Conservation (phyloP, 92 coral and sea anemone genomes). For the Porites cylindrica region DNA sequence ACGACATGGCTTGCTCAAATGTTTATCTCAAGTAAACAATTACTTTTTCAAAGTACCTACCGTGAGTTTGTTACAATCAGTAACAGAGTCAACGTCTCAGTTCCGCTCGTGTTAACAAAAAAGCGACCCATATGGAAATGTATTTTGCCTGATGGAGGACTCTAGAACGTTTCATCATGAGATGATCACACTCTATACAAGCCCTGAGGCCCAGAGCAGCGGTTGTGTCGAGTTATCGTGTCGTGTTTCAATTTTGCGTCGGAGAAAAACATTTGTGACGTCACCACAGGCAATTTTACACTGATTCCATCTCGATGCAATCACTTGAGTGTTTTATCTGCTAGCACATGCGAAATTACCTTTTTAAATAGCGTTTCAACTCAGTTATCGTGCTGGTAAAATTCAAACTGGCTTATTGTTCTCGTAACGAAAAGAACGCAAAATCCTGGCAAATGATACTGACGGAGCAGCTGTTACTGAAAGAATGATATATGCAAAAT, state of each 20-base stretch:
- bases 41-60: background rate
- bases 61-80: background rate
- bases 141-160: background rate
- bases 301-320: background rate
- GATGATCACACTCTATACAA: background rate
- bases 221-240: background rate
- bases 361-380: background rate
- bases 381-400: conserved; percentile 1
- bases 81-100: background rate
- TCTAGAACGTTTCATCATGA: background rate
- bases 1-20: background rate
- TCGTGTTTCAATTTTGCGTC: background rate
- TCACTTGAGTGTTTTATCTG: conserved; percentile 6
- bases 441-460: too few relatives aligned
- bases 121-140: background rate
- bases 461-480: conserved; percentile 15
- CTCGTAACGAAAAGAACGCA: background rate
- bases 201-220: background rate
- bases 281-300: background rate
- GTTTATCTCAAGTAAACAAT: background rate
- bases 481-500: background rate
- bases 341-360: background rate
- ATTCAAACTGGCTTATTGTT: conserved; percentile 7
- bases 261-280: background rate
- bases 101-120: background rate